phyloP scores from a whole-genome alignment of 1,140 invertebrate species.

The Dreissena rostriformis region DNA sequence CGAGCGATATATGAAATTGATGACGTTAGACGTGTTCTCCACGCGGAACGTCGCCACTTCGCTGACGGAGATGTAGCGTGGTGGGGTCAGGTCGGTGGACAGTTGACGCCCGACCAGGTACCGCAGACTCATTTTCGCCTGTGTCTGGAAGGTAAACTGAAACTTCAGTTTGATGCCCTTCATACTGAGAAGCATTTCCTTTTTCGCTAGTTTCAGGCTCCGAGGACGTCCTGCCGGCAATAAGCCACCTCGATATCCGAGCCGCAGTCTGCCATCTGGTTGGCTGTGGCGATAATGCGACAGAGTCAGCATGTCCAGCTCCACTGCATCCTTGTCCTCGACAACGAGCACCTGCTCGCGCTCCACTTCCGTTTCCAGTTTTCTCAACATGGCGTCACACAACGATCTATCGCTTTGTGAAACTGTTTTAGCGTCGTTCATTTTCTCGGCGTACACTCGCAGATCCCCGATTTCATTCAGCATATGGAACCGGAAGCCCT shows the following conservation, averaged over 20 bases:
- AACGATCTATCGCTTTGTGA: conserved; percentile 55
- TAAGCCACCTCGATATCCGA: conserved; percentile 58
- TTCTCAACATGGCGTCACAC: conserved; percentile 43
- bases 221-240: conserved; percentile 3
- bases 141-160: conserved; percentile 46
- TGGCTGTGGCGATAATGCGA: conserved; percentile 57
- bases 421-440: conserved; percentile 52
- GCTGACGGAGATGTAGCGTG: conserved; percentile 47
- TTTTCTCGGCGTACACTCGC: conserved; percentile 46
- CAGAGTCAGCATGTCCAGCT: conserved; percentile 49
- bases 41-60: conserved; percentile 58
- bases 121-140: conserved; percentile 38
- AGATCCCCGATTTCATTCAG: conserved; percentile 52
- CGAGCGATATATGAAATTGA: conserved; percentile 58
- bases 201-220: conserved; percentile 45
- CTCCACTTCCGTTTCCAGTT: conserved; percentile 49
- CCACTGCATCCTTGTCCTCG: conserved; percentile 43
- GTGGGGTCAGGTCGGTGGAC: conserved; percentile 52
- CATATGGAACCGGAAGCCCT: conserved; percentile 30
- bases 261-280: conserved; percentile 61
- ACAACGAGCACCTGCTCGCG: conserved; percentile 48
- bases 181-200: conserved; percentile 33
- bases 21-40: conserved; percentile 56
- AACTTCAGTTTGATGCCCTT: conserved; percentile 49
- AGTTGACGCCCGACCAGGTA: conserved; percentile 54